Base-by-base conservation (phyloP, 1,140 invertebrate species). In the Centruroides vittatus region DNA sequence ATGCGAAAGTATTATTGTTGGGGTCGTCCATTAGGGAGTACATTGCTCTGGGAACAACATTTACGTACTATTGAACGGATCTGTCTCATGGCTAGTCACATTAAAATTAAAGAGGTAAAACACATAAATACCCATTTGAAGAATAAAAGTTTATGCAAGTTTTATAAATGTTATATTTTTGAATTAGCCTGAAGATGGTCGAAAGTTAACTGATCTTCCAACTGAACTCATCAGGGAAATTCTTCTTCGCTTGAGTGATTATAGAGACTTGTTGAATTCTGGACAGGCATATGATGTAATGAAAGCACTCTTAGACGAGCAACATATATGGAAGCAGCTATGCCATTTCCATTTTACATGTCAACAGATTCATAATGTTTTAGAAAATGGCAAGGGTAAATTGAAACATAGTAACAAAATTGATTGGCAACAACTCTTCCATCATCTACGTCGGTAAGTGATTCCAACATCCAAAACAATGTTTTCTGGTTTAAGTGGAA, bases 201-300 rank as follows among this genome's bases (percentile, higher is more conserved):
- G 41, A 41, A 41, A 41, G 68, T 81, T 97, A 68, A 80, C 88
- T 51, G 88, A 97, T 72, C 77, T 99, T 55, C 95, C 95, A 34
- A 85, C 89, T 69, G 95, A 98, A 73, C 91, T 93, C 70, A 81
- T 97, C 49, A 81, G 93, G 50, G 86, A 93, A 73, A 89, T 99
- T 57, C 79, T 98, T 55, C 74, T 91, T 11, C 82, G 90, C 70
- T 81, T 98, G 67, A 83, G 86, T 59, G 92, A 97, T 76, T 92
- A 96, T 74, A 84, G 83, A 70, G 93, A 97, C 73, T 80, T 98
- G 67, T 82, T 89, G 66, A 84, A 80, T 55, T 78, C 81, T 6
- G 84, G 76, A 66, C 81, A 76, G 78, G 84, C 86, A 4, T 86
- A 84, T 77, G 77, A 76, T 58, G 78, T 82, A 41, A 84, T 90